phyloP scores from a whole-genome alignment of 2,888 invertebrate species.

The Platycnemis pennipes region DNA sequence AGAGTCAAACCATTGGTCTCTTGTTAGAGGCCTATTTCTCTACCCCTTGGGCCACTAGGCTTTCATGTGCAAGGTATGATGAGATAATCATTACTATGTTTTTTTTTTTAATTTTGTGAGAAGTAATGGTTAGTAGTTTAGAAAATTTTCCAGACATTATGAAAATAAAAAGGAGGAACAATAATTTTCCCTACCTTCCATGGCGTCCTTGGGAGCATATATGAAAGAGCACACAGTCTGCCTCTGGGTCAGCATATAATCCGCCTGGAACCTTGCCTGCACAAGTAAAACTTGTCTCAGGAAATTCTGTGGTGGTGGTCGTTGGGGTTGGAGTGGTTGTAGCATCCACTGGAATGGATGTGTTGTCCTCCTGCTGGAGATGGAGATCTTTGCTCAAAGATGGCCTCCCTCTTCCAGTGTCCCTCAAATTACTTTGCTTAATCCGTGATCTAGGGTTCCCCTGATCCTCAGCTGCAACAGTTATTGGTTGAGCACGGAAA shows the following conservation, averaged over 20 bases:
- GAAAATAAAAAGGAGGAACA: no score
- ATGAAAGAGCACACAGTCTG: constrained; percentile 77
- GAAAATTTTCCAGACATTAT: no score
- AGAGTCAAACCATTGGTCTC: no score
- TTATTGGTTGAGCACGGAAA: constrained; percentile 33
- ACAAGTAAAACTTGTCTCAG: constrained; percentile 76
- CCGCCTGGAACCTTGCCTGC: constrained; percentile 76
- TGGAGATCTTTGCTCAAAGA: background rate
- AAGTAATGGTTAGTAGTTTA: no score
- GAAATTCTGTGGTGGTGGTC: constrained; percentile 70
- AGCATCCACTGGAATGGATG: constrained; percentile 7
- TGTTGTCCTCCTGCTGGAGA: background rate
- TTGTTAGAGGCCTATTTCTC: no score
- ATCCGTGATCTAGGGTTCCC: background rate
- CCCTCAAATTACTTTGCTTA: no score
- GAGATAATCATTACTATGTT: no score
- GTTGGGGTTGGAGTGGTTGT: constrained; percentile 43
- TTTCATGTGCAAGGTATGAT: no score
- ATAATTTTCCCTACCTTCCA: constrained; percentile 74
- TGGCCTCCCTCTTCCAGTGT: background rate
- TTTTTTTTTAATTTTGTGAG: no score
- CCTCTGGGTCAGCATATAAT: constrained; percentile 77
- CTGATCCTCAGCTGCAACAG: background rate
- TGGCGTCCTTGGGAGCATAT: constrained; percentile 76
- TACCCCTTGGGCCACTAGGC: no score